Conservation (phyloP, 2,113 vertebrate species). For the Dipodomys stephensi region DNA sequence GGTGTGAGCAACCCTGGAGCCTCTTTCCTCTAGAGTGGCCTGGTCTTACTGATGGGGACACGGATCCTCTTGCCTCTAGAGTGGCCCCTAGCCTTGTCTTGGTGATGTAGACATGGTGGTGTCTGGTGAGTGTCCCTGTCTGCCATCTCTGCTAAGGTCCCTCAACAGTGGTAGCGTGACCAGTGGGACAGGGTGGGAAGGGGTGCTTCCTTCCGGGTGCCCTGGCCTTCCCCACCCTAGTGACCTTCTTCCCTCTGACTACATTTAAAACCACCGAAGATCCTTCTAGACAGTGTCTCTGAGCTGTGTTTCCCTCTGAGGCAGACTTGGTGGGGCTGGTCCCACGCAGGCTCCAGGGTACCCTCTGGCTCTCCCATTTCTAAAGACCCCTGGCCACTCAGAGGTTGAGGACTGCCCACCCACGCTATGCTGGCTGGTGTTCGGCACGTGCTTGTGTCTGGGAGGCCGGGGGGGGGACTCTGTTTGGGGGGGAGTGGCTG, state of each 20-base stretch:
- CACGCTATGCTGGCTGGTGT: fast-evolving
- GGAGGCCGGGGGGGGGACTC: background rate
- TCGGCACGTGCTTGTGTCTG: fast-evolving
- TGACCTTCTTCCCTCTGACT: too few species aligned
- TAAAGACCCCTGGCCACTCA: too few species aligned
- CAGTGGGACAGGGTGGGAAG: fast-evolving
- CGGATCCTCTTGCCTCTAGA: too few species aligned
- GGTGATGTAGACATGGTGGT: fast-evolving
- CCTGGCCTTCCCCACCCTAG: background rate
- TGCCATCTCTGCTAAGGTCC: background rate
- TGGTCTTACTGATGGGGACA: too few species aligned
- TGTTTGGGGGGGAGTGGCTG: background rate
- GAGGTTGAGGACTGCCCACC: fast-evolving
- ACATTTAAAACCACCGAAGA: too few species aligned
- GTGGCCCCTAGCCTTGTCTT: fast-evolving
- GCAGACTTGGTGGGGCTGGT: too few species aligned
- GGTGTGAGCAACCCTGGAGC: fast-evolving
- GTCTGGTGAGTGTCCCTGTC: background rate
- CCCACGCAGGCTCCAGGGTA: background rate
- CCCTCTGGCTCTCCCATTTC: background rate
- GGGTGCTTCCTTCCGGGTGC: fast-evolving
- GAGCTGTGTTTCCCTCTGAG: fast-evolving
- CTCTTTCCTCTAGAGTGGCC: fast-evolving
- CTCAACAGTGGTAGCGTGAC: too few species aligned
- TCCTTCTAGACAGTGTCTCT: too few species aligned